phyloP scores from a whole-genome alignment of 2,888 invertebrate genomes.

The Scelioninae gen. 1 region DNA sequence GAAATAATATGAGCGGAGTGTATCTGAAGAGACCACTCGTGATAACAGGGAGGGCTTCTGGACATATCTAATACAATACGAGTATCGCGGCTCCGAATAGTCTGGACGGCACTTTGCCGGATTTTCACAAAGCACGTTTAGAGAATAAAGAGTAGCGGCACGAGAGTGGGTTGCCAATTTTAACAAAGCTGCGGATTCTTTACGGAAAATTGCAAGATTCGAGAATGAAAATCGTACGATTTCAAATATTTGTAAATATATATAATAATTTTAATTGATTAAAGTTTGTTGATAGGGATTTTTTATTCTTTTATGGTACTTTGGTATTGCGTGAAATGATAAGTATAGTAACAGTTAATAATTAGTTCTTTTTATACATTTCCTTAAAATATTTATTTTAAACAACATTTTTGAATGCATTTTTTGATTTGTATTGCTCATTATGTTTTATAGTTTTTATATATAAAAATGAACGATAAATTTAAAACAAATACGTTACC shows the following conservation, averaged over 20 bases:
- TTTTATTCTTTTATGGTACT: too few species aligned
- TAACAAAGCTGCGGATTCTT: slow-evolving; percentile 58
- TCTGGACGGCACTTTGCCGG: slow-evolving; percentile 68
- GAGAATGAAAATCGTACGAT: slow-evolving; percentile 36
- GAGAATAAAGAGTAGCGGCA: slow-evolving; percentile 59
- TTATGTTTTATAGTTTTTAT: too few species aligned
- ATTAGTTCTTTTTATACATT: too few species aligned
- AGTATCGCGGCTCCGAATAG: slow-evolving; percentile 69
- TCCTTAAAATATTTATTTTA: too few species aligned
- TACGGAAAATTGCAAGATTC: slow-evolving; percentile 50
- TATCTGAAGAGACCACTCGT: slow-evolving; percentile 48
- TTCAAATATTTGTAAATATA: slow-evolving; percentile 8
- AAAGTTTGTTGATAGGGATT: too few species aligned
- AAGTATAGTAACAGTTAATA: too few species aligned
- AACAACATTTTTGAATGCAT: too few species aligned
- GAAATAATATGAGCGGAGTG: slow-evolving; percentile 4
- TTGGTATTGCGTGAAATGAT: too few species aligned
- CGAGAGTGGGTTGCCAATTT: slow-evolving; percentile 63
- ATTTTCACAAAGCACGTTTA: slow-evolving; percentile 69
- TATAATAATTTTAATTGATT: too few species aligned
- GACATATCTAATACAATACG: slow-evolving; percentile 62
- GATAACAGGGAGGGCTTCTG: slow-evolving; percentile 39
- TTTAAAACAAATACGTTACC: too few species aligned
- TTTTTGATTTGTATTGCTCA: too few species aligned
- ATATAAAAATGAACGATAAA: too few species aligned